Evolutionary conservation across 2,113 vertebrate species (phyloP).

Genomic region (Spermophilus dauricus): DNA sequence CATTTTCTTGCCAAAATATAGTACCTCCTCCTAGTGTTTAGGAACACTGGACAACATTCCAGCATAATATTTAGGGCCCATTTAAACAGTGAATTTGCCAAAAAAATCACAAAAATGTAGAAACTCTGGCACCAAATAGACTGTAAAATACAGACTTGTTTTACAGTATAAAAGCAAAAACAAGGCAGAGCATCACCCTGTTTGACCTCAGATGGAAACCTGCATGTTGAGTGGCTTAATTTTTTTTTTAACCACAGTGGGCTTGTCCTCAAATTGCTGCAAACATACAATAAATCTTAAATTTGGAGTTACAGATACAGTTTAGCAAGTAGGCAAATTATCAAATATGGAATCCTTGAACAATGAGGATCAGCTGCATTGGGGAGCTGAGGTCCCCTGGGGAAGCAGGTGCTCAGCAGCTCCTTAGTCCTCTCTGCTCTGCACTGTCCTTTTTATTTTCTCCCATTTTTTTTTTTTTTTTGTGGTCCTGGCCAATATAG

Average conservation of each 20-base stretch:
- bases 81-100: not conserved
- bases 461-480: not conserved
- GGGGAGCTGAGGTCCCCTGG: too few species aligned
- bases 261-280: not conserved
- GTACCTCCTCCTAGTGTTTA: not conserved
- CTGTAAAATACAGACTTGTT: not conserved
- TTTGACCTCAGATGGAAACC: not conserved
- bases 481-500: not conserved
- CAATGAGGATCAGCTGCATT: not conserved
- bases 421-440: not conserved
- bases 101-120: not conserved
- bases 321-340: not conserved
- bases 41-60: not conserved
- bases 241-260: not conserved
- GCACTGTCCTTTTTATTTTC: not conserved
- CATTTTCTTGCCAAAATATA: not conserved
- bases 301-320: not conserved
- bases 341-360: not conserved
- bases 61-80: not conserved
- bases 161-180: not conserved
- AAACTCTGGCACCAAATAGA: not conserved
- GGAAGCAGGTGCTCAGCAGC: not conserved
- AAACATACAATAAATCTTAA: rapidly evolving
- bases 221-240: not conserved
- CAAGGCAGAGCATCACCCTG: not conserved